Percentiles rank a stretch among this genome's conserved stretches.
These are phyloP conservation scores for Molanna angustata DNA, from an alignment of 2,888 invertebrate genomes.

Conservation along the genomic window DNA sequence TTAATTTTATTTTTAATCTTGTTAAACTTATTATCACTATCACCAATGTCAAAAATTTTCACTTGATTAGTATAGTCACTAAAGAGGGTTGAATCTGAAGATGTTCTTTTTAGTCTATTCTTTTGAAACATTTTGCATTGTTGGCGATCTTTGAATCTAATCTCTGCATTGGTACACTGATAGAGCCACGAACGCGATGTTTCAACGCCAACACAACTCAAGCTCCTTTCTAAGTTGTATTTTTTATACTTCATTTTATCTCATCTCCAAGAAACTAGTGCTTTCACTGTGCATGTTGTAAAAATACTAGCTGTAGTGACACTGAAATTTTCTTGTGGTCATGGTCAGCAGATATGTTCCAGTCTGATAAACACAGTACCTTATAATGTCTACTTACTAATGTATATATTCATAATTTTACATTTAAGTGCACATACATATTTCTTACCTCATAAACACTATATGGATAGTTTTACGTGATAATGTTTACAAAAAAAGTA, in stretches of 20 bases:
- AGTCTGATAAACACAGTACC: slow-evolving; percentile 25
- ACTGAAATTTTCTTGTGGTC: slow-evolving; percentile 13
- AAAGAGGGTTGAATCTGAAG: slow-evolving; percentile 54
- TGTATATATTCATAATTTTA: too few species aligned
- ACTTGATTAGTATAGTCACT: slow-evolving; percentile 55
- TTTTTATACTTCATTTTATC: too few species aligned
- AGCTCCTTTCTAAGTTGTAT: too few species aligned
- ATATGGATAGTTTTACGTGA: too few species aligned
- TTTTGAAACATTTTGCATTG: too few species aligned
- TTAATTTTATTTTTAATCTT: too few species aligned
- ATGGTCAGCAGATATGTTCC: slow-evolving; percentile 22
- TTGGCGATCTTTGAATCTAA: too few species aligned
- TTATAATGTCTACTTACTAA: neutral
- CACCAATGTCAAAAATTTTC: slow-evolving; percentile 48
- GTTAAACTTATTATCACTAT: slow-evolving; percentile 35
- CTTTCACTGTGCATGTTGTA: slow-evolving; percentile 39
- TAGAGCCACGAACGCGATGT: neutral
- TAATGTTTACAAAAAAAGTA: too few species aligned
- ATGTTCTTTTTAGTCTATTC: slow-evolving; percentile 37
- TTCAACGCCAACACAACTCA: too few species aligned
- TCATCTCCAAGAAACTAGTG: slow-evolving; percentile 8
- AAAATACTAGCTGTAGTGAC: slow-evolving; percentile 38
- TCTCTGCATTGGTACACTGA: too few species aligned
- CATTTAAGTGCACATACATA: too few species aligned
- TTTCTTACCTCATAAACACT: too few species aligned